Evolutionary conservation across 2,888 invertebrate species (phyloP).

Genomic region (Galerucella pusilla): DNA sequence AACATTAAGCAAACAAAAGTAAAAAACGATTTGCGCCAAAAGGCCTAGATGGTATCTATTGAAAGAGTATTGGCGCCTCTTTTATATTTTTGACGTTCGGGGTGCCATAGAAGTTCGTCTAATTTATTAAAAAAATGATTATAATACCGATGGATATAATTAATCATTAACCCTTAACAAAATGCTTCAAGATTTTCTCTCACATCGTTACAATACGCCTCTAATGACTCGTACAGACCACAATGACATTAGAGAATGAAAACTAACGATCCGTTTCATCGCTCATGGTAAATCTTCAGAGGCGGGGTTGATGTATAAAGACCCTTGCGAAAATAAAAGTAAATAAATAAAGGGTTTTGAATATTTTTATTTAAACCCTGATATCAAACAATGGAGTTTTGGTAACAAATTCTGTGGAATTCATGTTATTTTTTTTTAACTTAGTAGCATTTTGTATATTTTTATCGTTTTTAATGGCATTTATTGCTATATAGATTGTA

Average conservation of each 20-base stretch:
- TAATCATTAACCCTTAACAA: constrained; percentile 63
- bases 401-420: not conserved
- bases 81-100: constrained; percentile 55
- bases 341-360: constrained; percentile 7
- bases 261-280: constrained; percentile 65
- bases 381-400: not conserved
- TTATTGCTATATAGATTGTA: too few relatives aligned
- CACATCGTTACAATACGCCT: constrained; percentile 57
- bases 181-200: constrained; percentile 57
- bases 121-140: constrained; percentile 63
- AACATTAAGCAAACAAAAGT: constrained; percentile 55
- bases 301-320: constrained; percentile 38
- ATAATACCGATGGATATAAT: constrained; percentile 61
- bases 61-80: constrained; percentile 52
- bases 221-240: constrained; percentile 63
- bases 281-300: constrained; percentile 54
- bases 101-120: constrained; percentile 55
- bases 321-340: not conserved
- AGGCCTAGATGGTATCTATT: constrained; percentile 40
- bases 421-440: not conserved
- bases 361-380: not conserved
- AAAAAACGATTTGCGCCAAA: constrained; percentile 44
- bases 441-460: not conserved
- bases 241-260: constrained; percentile 62
- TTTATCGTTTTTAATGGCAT: not conserved